Evolutionary conservation across 2,113 vertebrate genomes (phyloP).

Genomic region (Rynchops niger): DNA sequence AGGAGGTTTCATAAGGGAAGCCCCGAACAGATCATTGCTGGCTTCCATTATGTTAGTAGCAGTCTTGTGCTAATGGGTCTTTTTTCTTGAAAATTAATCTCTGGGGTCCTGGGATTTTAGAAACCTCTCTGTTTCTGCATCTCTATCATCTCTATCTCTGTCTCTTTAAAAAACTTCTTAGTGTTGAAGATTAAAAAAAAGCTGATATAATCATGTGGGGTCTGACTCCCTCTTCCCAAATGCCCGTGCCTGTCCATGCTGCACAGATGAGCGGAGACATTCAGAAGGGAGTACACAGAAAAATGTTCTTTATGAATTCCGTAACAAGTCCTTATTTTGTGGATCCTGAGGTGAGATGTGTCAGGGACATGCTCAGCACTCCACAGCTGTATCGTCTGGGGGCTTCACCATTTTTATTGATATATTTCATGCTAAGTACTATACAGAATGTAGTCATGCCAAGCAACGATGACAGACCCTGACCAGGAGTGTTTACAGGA

Average conservation of each 20-base stretch:
- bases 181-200: not conserved
- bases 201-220: not conserved
- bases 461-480: conserved; percentile 18
- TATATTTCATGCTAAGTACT: conserved; percentile 26
- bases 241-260: not conserved
- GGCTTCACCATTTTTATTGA: not conserved
- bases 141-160: not conserved
- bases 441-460: not conserved
- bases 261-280: not conserved
- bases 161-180: not conserved
- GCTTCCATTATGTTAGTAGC: conserved; percentile 33
- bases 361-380: not conserved
- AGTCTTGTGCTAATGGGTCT: not conserved
- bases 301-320: not conserved
- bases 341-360: not conserved
- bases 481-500: conserved; percentile 22
- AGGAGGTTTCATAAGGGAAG: conserved; percentile 55
- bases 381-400: not conserved
- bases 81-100: conserved; percentile 28
- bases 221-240: not conserved
- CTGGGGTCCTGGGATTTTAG: conserved; percentile 29
- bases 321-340: not conserved
- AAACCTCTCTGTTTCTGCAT: conserved; percentile 15
- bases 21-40: conserved; percentile 2
- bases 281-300: not conserved